Conservation (phyloP, 1,140 invertebrate genomes). For the Habropoda laboriosa region DNA sequence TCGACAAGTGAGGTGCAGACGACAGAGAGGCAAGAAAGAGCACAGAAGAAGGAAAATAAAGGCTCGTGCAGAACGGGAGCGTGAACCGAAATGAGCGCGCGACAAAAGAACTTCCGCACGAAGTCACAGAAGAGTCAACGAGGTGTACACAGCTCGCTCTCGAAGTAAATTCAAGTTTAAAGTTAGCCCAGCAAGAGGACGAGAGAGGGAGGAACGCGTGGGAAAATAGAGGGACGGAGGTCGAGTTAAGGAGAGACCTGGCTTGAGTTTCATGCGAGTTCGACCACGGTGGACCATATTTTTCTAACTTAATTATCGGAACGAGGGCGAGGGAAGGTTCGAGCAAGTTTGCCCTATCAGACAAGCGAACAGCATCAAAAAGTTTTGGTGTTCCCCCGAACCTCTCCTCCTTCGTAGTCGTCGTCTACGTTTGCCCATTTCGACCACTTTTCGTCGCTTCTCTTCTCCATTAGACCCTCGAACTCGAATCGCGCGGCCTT, state of each 20-base stretch:
- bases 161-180: constrained; percentile 70
- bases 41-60: neutral
- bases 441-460: constrained; percentile 42
- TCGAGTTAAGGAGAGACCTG: constrained; percentile 50
- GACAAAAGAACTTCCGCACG: constrained; percentile 59
- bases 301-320: constrained; percentile 78
- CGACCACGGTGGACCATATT: constrained; percentile 68
- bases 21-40: neutral
- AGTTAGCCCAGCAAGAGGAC: no score
- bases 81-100: constrained; percentile 38
- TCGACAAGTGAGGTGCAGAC: no score
- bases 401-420: constrained; percentile 24
- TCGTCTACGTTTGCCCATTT: constrained; percentile 56
- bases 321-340: constrained; percentile 59
- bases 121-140: constrained; percentile 56
- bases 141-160: constrained; percentile 42
- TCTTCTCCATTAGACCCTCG: constrained; percentile 47
- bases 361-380: constrained; percentile 56
- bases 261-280: constrained; percentile 64
- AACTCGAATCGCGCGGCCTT: constrained; percentile 38
- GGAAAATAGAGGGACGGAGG: constrained; percentile 47
- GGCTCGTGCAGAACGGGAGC: neutral
- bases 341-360: constrained; percentile 66
- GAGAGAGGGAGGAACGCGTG: constrained; percentile 29
- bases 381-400: constrained; percentile 63